These are phyloP conservation scores for Panthera uncia DNA, from an alignment of 2,113 vertebrate genomes.

Conservation along the genomic window DNA sequence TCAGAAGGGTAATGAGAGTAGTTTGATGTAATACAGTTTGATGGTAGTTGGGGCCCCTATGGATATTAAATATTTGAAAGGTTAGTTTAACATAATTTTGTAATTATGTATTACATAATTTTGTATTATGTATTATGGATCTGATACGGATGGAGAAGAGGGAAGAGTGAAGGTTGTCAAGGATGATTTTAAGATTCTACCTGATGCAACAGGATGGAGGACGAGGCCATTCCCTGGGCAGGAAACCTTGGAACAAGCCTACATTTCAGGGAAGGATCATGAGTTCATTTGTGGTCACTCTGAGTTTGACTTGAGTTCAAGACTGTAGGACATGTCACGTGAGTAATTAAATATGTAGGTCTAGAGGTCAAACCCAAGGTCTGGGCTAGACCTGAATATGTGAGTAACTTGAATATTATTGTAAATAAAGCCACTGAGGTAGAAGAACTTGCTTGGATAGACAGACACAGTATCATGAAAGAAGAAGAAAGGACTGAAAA, in stretches of 20 bases:
- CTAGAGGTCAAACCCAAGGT: neutral
- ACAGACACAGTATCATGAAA: neutral
- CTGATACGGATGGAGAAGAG: neutral
- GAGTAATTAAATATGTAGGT: neutral
- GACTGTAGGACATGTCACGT: neutral
- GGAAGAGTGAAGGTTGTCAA: neutral
- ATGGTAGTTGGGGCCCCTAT: neutral
- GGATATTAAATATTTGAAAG: neutral
- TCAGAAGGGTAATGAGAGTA: neutral
- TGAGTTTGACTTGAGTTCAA: neutral
- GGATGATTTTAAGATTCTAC: neutral
- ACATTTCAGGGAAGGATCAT: neutral
- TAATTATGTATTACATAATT: neutral
- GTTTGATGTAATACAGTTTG: neutral
- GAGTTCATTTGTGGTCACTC: neutral
- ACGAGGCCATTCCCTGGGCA: neutral
- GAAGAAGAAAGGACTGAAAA: neutral
- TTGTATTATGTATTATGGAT: neutral
- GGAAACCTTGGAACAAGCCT: neutral
- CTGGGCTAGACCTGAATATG: neutral
- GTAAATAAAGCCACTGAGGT: neutral
- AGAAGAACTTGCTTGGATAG: neutral
- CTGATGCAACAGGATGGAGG: neutral
- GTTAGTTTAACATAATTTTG: neutral
- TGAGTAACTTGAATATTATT: neutral